Percentiles rank a stretch among this genome's conserved stretches.
These are phyloP conservation scores for Helicoverpa assulta DNA, from an alignment of 2,888 invertebrate genomes.

Conservation along the genomic window DNA sequence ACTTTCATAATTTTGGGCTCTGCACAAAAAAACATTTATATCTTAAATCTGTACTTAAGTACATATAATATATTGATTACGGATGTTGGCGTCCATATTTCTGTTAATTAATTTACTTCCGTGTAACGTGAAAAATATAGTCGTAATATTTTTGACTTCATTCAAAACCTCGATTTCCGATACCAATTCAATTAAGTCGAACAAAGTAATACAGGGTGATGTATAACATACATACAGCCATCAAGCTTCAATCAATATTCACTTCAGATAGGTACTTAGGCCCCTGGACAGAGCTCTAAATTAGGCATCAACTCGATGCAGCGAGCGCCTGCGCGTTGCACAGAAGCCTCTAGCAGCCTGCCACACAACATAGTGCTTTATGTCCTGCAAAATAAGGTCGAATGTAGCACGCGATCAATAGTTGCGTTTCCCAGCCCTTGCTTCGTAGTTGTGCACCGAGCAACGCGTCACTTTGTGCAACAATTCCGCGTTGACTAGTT, in stretches of 20 bases:
- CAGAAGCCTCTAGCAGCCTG: conserved; percentile 18
- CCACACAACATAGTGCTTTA: conserved; percentile 26
- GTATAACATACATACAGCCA: neutral
- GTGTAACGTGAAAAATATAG: no score
- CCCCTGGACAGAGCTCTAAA: conserved; percentile 20
- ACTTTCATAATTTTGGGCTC: no score
- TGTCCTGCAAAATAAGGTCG: conserved; percentile 14
- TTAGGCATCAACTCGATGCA: conserved; percentile 34
- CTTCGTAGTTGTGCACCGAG: conserved; percentile 34
- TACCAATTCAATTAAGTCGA: no score
- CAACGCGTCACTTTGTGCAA: conserved; percentile 39
- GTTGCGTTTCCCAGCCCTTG: conserved; percentile 20
- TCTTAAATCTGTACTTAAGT: no score
- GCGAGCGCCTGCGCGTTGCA: conserved; percentile 49
- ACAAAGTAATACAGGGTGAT: no score
- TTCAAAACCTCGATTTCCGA: no score
- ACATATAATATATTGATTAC: no score
- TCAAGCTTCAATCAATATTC: conserved; percentile 34
- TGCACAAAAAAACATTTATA: no score
- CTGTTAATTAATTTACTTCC: no score
- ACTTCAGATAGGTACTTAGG: conserved; percentile 4
- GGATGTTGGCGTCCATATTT: no score
- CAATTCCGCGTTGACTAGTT: conserved; percentile 21
- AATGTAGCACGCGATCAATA: conserved; percentile 20
- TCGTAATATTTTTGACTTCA: no score